Base-by-base conservation (phyloP, 2,797 vertebrate species). In the Poeciliopsis gracilis region DNA sequence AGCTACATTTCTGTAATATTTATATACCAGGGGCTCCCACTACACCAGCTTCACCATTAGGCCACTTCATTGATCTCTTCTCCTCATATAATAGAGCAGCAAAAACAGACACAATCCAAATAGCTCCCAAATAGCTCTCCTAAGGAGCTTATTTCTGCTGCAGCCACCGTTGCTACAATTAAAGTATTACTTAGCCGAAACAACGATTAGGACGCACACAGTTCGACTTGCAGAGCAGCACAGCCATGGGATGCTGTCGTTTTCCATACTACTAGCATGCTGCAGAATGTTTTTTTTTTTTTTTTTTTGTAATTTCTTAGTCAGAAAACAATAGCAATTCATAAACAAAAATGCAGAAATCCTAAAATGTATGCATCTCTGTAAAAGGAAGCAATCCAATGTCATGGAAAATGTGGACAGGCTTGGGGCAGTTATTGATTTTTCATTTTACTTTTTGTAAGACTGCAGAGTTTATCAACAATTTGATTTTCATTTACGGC, bases 161-260 rank as follows among this genome's bases (percentile, higher is more conserved):
- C 86, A 83, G 88, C 82, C 88, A 78, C 61, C 72, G 88, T 85
- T 89, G 85, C 88, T 87, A 90, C 91, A 92, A 85, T 90, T 87
- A 91, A 92, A 90, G 88, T 86, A 86, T 92, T 93, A 92, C 94
- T 93, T 86, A 84, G 91, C 86, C 49, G 84, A 90, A 86, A 85
- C 87, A 51, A 81, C 73, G 84, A 91, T 90, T 90, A 90, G 76
- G 77, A 91, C 83, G 78, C 78, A 73, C 83, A 90, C 87, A 87
- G 79, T 89, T 88, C 81, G 3, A 82, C 86, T 86, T 87, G 83
- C 77, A 51, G 75, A 6, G 38, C 3, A 20, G 41, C 75, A 87
- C 87, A 84, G 83, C 87, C 87, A 69, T 67, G 77, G 78, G 77
- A 78, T 20, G 88, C 81, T 79, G 89, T 87, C 82, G 66, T 86